A percentile compares a stretch with the other conserved stretches of the same genome.
These are phyloP conservation scores for Apantesis nais DNA, from an alignment of 2,888 invertebrate species.

Conservation along the genomic window DNA sequence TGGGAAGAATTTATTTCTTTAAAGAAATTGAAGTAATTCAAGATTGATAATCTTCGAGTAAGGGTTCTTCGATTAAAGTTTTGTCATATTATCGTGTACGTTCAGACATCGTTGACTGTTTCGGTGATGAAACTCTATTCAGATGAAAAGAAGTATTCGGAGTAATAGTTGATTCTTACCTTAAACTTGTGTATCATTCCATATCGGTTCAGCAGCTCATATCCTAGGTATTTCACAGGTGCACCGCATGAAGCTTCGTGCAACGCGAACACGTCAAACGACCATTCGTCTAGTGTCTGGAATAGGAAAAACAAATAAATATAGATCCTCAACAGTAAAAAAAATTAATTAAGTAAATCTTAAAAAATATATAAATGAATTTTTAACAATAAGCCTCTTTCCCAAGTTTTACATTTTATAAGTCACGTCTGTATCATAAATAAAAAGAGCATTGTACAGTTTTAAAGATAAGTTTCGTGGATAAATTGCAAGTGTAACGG, in stretches of 20 bases:
- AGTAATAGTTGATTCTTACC: slow-evolving; percentile 72
- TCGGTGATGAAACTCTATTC: too few relatives aligned
- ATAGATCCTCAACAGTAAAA: background rate
- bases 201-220: slow-evolving; percentile 97
- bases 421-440: too few relatives aligned
- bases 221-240: slow-evolving; percentile 96
- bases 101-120: too few relatives aligned
- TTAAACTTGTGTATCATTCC: slow-evolving; percentile 98
- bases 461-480: too few relatives aligned
- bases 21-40: background rate
- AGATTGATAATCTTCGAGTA: too few relatives aligned
- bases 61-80: too few relatives aligned
- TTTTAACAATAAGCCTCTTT: too few relatives aligned
- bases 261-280: slow-evolving; percentile 96
- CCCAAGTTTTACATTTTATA: too few relatives aligned
- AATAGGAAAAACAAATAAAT: slow-evolving; percentile 28
- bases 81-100: too few relatives aligned
- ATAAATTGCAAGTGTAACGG: too few relatives aligned
- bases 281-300: slow-evolving; percentile 96
- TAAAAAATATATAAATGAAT: background rate
- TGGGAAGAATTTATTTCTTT: background rate
- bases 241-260: slow-evolving; percentile 94
- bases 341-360: background rate
- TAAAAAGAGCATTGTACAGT: too few relatives aligned
- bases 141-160: background rate